Evolutionary conservation across 2,888 invertebrate genomes (phyloP).

Genomic region (Hydraecia micacea): DNA sequence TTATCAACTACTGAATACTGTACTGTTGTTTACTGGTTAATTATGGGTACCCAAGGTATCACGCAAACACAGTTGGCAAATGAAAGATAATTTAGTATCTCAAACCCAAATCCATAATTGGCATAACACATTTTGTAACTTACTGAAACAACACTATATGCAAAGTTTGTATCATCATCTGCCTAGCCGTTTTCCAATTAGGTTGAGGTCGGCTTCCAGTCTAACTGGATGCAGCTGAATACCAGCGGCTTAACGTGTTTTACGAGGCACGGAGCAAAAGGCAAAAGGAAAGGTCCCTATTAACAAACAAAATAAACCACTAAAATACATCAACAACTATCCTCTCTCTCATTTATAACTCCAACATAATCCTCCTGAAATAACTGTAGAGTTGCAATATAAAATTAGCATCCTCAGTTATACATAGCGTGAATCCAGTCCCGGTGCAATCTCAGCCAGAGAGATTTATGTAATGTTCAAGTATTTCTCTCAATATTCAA

Average conservation of each 20-base stretch:
- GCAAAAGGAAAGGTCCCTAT: too few species aligned
- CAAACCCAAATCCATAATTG: background rate
- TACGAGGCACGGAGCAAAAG: background rate
- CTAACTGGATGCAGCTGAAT: background rate
- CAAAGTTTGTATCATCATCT: background rate
- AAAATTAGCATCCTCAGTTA: slow-evolving; percentile 38
- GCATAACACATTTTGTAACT: background rate
- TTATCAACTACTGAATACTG: background rate
- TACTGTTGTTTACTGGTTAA: background rate
- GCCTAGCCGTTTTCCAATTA: background rate
- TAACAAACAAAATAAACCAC: background rate
- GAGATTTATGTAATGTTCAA: slow-evolving; percentile 29
- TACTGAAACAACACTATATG: background rate
- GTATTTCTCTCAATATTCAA: slow-evolving; percentile 42
- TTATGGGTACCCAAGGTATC: background rate
- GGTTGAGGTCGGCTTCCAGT: background rate
- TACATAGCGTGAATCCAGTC: background rate
- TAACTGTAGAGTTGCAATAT: slow-evolving; percentile 30
- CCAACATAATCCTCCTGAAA: slow-evolving; percentile 10
- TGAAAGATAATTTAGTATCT: background rate
- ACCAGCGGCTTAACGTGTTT: too few species aligned
- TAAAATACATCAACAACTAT: background rate
- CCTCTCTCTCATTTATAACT: slow-evolving; percentile 6
- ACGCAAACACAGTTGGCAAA: background rate
- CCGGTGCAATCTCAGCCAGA: slow-evolving; percentile 34